A percentile compares a stretch with the other conserved stretches of the same genome.
phyloP scores from a whole-genome alignment of 1,140 invertebrate genomes.

The Apis cerana region DNA sequence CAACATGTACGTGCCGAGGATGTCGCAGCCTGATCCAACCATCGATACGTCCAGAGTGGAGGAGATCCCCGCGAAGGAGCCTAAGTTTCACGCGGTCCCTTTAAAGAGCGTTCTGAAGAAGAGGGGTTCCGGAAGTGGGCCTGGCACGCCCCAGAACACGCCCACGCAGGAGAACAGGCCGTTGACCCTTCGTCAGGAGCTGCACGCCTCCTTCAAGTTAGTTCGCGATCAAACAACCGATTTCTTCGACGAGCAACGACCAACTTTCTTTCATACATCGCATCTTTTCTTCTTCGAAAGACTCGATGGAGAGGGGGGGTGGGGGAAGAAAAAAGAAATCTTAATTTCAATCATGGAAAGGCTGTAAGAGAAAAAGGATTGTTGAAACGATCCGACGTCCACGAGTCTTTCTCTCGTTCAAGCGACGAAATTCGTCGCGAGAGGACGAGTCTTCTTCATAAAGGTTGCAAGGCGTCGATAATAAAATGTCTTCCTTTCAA shows the following conservation, averaged over 20 bases:
- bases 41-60: conserved; percentile 92
- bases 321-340: not conserved
- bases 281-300: conserved; percentile 11
- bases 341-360: not conserved
- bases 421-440: conserved; percentile 36
- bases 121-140: conserved; percentile 83
- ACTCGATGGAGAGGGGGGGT: not conserved
- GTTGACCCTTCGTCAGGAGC: conserved; percentile 86
- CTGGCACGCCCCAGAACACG: conserved; percentile 85
- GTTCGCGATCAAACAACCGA: conserved; percentile 60
- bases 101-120: conserved; percentile 96
- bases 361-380: not conserved
- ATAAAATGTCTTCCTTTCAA: conserved; percentile 20
- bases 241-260: not conserved
- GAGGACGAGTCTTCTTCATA: conserved; percentile 42
- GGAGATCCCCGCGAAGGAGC: conserved; percentile 94
- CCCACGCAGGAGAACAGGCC: conserved; percentile 90
- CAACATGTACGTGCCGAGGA: conserved; percentile 80
- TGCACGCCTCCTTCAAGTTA: conserved; percentile 84
- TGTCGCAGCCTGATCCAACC: conserved; percentile 83
- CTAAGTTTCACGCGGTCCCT: conserved; percentile 92
- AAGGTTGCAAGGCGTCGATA: conserved; percentile 1
- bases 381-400: not conserved
- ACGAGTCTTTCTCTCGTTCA: conserved; percentile 31
- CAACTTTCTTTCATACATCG: no score